These are phyloP conservation scores for Pandemis cinnamomeana DNA, from an alignment of 2,888 invertebrate species.

Conservation along the genomic window DNA sequence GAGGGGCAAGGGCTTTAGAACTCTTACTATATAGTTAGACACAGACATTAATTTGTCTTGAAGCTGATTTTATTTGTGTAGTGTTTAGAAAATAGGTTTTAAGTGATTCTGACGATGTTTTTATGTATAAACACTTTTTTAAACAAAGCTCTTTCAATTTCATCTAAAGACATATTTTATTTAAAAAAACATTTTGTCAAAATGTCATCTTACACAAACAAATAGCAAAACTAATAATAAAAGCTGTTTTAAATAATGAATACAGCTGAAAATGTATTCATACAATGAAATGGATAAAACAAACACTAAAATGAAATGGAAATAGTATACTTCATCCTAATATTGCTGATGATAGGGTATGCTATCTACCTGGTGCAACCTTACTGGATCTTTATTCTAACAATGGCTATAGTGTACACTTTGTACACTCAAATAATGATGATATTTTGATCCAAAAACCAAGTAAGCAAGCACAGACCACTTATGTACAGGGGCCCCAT, in stretches of 20 bases:
- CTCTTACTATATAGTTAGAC: too few relatives aligned
- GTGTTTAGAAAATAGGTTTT: too few relatives aligned
- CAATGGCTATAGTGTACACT: slow-evolving; percentile 57
- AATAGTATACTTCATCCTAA: slow-evolving; percentile 69
- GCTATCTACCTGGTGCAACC: slow-evolving; percentile 68
- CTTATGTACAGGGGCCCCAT: too few relatives aligned
- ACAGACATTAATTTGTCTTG: too few relatives aligned
- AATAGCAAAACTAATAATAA: not conserved
- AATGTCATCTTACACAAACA: not conserved
- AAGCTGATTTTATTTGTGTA: too few relatives aligned
- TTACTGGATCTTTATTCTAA: slow-evolving; percentile 68
- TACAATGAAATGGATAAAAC: slow-evolving; percentile 23
- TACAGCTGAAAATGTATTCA: not conserved
- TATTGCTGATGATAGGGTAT: slow-evolving; percentile 59
- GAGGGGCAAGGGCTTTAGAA: too few relatives aligned
- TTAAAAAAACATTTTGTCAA: not conserved
- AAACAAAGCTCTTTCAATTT: not conserved
- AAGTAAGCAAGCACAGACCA: not conserved
- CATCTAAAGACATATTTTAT: not conserved
- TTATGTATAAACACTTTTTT: not conserved
- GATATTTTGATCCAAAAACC: slow-evolving; percentile 52
- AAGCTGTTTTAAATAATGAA: not conserved
- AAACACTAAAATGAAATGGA: slow-evolving; percentile 66
- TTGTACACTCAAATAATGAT: slow-evolving; percentile 61
- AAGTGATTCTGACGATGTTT: not conserved